These are phyloP conservation scores for Andrena hattorfiana DNA, from an alignment of 2,888 invertebrate species.

Conservation along the genomic window DNA sequence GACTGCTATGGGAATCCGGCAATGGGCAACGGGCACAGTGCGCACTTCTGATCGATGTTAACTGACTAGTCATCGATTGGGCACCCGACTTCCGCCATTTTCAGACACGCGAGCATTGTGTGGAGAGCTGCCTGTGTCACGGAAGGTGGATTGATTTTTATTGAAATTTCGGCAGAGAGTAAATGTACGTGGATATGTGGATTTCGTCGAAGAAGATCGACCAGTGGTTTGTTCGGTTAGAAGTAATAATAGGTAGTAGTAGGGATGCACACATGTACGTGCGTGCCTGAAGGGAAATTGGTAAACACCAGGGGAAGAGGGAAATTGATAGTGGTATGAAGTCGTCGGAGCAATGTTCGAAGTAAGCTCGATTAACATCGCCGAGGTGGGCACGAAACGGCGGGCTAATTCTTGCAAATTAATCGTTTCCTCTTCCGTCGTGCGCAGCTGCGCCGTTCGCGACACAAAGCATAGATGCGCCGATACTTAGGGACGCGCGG, in stretches of 20 bases:
- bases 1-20: conserved; percentile 57
- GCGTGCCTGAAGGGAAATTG: background rate
- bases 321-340: conserved; percentile 40
- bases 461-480: conserved; percentile 53
- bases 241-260: no score
- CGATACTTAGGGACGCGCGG: conserved; percentile 58
- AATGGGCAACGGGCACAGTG: conserved; percentile 2
- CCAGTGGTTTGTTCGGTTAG: no score
- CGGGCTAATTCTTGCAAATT: conserved; percentile 60
- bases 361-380: conserved; percentile 49
- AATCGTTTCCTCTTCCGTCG: conserved; percentile 68
- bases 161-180: no score
- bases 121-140: background rate
- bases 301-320: background rate
- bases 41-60: conserved; percentile 46
- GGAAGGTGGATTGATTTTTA: background rate
- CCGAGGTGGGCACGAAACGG: conserved; percentile 49
- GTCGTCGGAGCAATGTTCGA: conserved; percentile 25
- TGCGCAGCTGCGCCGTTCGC: conserved; percentile 40
- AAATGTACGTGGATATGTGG: no score
- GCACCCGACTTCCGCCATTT: background rate
- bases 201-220: no score
- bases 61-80: conserved; percentile 28
- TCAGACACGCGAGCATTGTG: background rate
- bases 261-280: background rate